Evolutionary conservation across 2,888 invertebrate genomes (phyloP).

Genomic region (Myopa testacea): DNA sequence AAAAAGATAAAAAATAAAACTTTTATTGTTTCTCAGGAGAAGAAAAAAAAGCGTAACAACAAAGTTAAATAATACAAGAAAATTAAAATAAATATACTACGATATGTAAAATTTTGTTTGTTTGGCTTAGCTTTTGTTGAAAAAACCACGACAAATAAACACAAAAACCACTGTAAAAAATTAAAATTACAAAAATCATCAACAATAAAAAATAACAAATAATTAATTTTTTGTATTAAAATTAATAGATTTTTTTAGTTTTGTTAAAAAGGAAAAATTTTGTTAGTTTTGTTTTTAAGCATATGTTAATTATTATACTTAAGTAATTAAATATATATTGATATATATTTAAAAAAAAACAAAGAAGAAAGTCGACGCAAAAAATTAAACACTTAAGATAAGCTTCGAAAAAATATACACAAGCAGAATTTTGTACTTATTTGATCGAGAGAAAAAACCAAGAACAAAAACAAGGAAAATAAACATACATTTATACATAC

Average conservation of each 20-base stretch:
- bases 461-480: neutral
- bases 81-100: conserved; percentile 39
- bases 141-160: no score
- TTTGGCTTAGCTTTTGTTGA: no score
- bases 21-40: conserved; percentile 17
- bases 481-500: neutral
- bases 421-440: conserved; percentile 40
- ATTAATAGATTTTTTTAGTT: conserved; percentile 51
- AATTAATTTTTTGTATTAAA: conserved; percentile 32
- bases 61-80: conserved; percentile 40
- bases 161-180: conserved; percentile 17
- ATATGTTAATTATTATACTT: conserved; percentile 38
- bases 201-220: no score
- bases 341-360: conserved; percentile 42
- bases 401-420: conserved; percentile 35
- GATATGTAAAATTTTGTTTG: no score
- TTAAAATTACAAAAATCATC: no score
- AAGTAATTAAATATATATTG: conserved; percentile 46
- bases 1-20: conserved; percentile 10
- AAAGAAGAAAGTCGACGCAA: neutral
- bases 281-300: conserved; percentile 61
- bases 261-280: conserved; percentile 58
- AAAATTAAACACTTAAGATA: neutral
- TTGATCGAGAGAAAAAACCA: conserved; percentile 1
- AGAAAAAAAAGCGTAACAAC: conserved; percentile 39